These are phyloP conservation scores for Griposia aprilina DNA, from an alignment of 2,888 invertebrate species.

Conservation along the genomic window DNA sequence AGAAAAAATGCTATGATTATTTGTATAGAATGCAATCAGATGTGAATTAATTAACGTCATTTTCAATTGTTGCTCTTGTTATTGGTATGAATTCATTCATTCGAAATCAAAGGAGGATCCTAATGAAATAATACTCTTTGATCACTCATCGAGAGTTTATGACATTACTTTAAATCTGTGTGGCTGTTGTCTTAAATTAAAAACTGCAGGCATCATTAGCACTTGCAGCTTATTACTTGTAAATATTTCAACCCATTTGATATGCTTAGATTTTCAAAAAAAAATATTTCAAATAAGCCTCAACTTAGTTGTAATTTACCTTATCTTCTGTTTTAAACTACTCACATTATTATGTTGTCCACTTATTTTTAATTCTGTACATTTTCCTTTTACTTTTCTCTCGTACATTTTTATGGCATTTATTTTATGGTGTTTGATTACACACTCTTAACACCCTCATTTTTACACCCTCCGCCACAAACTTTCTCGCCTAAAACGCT, in stretches of 20 bases:
- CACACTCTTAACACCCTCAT: conserved; percentile 58
- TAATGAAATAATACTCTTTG: background rate
- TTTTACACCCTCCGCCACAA: conserved; percentile 63
- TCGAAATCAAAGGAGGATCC: background rate
- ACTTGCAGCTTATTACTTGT: background rate
- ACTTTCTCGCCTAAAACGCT: conserved; percentile 77
- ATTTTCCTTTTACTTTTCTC: background rate
- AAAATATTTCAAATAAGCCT: background rate
- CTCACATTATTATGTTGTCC: background rate
- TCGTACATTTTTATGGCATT: conserved; percentile 29
- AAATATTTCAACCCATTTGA: background rate
- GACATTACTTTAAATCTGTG: background rate
- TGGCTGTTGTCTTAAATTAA: background rate
- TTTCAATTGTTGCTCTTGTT: background rate
- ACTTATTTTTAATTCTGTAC: background rate
- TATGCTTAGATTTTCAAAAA: too few relatives aligned
- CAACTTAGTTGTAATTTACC: too few relatives aligned
- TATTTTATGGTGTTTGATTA: conserved; percentile 55
- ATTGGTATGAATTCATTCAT: background rate
- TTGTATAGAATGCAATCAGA: background rate
- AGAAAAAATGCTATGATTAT: background rate
- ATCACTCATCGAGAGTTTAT: background rate
- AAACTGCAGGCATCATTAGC: background rate
- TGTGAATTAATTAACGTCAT: background rate
- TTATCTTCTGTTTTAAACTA: background rate